Percentiles rank a stretch among this genome's conserved stretches.
Evolutionary conservation across 2,888 invertebrate genomes (phyloP).

Genomic region (Ennomos fuscantarius): DNA sequence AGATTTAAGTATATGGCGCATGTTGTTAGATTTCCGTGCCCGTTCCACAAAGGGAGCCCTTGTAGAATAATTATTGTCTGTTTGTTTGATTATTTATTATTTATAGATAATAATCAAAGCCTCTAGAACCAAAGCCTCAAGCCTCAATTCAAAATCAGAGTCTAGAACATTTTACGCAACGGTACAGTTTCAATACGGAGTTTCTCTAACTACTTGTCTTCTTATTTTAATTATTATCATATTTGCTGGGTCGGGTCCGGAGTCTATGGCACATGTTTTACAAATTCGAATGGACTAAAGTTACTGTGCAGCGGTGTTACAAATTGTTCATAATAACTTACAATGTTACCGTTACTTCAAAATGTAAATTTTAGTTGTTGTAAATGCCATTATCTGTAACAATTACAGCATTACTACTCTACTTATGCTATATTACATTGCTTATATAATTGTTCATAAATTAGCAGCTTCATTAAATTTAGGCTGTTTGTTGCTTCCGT

Average conservation of each 20-base stretch:
- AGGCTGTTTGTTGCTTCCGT: conserved; percentile 4
- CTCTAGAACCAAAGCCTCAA: too few relatives aligned
- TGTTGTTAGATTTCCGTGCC: too few relatives aligned
- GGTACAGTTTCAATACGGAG: too few relatives aligned
- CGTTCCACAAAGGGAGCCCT: too few relatives aligned
- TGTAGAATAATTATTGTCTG: too few relatives aligned
- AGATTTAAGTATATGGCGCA: too few relatives aligned
- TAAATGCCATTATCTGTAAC: conserved; percentile 35
- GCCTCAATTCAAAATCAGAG: too few relatives aligned
- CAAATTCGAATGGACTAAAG: conserved; percentile 1
- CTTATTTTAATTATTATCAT: too few relatives aligned
- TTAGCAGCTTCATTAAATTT: conserved; percentile 12
- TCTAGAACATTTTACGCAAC: too few relatives aligned
- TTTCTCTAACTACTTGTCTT: too few relatives aligned
- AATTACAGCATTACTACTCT: conserved; percentile 28
- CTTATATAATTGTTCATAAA: conserved; percentile 25
- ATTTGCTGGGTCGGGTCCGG: neutral
- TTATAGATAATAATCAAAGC: too few relatives aligned
- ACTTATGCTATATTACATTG: conserved; percentile 8
- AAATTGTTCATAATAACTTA: conserved; percentile 1
- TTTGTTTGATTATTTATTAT: too few relatives aligned
- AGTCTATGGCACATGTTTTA: conserved; percentile 1
- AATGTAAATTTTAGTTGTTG: conserved; percentile 41
- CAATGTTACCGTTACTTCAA: conserved; percentile 19
- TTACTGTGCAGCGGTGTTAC: conserved; percentile 1